Evolutionary conservation across 2,888 invertebrate genomes (phyloP).

Genomic region (Diaperis boleti): DNA sequence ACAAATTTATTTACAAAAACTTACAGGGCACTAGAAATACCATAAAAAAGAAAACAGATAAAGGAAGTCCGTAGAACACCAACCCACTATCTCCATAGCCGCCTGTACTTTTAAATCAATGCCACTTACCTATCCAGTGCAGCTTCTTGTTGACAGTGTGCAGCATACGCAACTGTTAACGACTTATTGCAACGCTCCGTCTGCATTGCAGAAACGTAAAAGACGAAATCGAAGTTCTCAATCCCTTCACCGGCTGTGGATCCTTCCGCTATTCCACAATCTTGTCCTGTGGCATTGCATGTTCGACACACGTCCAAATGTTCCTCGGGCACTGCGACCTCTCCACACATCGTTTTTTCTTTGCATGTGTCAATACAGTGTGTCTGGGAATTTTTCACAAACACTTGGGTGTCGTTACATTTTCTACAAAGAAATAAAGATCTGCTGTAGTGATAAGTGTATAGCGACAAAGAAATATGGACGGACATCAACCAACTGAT

Average conservation of each 20-base stretch:
- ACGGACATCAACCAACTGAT: too few relatives aligned
- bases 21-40: too few relatives aligned
- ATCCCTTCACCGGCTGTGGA: slow-evolving; percentile 77
- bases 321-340: slow-evolving; percentile 91
- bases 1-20: too few relatives aligned
- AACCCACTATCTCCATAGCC: too few relatives aligned
- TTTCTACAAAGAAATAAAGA: slow-evolving; percentile 78
- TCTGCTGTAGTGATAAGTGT: too few relatives aligned
- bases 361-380: slow-evolving; percentile 91
- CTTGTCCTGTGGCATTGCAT: slow-evolving; percentile 88
- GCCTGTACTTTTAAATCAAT: too few relatives aligned
- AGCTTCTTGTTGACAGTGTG: slow-evolving; percentile 97
- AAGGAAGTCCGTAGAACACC: too few relatives aligned
- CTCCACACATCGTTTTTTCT: slow-evolving; percentile 92
- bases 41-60: too few relatives aligned
- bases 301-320: slow-evolving; percentile 94
- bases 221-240: slow-evolving; percentile 90
- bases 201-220: slow-evolving; percentile 96
- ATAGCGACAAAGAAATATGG: too few relatives aligned
- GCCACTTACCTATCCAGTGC: slow-evolving; percentile 76
- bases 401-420: slow-evolving; percentile 89
- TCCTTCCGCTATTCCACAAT: slow-evolving; percentile 74
- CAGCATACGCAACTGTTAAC: slow-evolving; percentile 95
- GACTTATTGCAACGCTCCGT: slow-evolving; percentile 93
- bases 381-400: slow-evolving; percentile 84